Percentiles rank a stretch among this genome's conserved stretches.
Conservation (phyloP, 2,113 vertebrate species). For the Halcyon senegalensis region DNA sequence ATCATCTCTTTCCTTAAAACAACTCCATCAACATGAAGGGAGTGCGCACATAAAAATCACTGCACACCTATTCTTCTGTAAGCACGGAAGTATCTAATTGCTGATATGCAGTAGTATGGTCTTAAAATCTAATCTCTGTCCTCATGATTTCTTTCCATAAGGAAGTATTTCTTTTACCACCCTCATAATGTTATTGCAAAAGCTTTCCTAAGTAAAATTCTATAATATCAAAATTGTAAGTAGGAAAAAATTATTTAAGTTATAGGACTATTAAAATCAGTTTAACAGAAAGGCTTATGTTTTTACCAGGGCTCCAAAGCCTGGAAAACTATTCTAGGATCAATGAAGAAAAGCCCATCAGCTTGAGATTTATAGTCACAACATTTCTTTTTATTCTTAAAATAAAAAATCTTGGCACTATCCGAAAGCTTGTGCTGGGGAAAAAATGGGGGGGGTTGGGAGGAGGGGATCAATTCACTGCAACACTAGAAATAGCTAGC, state of each 20-base stretch:
- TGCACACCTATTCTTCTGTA: background rate
- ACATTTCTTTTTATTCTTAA: background rate
- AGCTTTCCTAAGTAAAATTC: background rate
- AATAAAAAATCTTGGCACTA: background rate
- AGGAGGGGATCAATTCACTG: background rate
- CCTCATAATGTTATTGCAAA: background rate
- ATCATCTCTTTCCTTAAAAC: background rate
- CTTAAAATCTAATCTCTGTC: background rate
- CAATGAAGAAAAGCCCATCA: background rate
- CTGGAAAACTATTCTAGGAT: background rate
- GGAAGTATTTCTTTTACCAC: background rate
- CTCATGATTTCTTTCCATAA: background rate
- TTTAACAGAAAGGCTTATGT: background rate
- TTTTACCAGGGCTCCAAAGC: background rate
- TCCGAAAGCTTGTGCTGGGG: background rate
- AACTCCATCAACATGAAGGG: background rate
- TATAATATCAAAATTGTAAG: background rate
- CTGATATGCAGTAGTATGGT: background rate
- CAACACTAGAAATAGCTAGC: background rate
- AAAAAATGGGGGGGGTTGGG: fast-evolving
- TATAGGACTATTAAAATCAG: background rate
- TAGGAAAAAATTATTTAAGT: background rate
- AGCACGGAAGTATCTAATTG: background rate
- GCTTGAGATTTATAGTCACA: background rate
- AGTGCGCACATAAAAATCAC: background rate